phyloP scores from a whole-genome alignment of 2,797 vertebrate species.

The Pteropus rufus region DNA sequence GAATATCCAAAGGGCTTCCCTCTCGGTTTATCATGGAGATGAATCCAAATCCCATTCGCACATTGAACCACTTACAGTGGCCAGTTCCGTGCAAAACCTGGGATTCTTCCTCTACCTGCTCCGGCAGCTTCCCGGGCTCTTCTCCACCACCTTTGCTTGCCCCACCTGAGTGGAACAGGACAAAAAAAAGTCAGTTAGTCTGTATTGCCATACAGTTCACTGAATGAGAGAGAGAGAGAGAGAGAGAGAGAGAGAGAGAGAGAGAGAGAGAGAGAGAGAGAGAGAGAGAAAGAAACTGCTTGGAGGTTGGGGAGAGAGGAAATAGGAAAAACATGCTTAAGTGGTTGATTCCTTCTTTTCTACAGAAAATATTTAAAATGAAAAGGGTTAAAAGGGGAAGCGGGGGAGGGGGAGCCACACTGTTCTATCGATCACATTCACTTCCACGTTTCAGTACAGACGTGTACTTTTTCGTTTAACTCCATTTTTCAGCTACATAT shows the following conservation, averaged over 20 bases:
- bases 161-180: slow-evolving; percentile 88
- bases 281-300: background rate
- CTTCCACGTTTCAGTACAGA: slow-evolving; percentile 73
- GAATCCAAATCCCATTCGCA: slow-evolving; percentile 99
- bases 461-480: slow-evolving; percentile 79
- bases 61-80: slow-evolving; percentile 99
- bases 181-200: slow-evolving; percentile 53
- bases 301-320: background rate
- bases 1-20: slow-evolving; percentile 92
- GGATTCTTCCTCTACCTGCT: slow-evolving; percentile 89
- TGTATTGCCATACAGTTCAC: background rate
- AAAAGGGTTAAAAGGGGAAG: slow-evolving; percentile 64
- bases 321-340: background rate
- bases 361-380: slow-evolving; percentile 45
- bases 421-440: slow-evolving; percentile 42
- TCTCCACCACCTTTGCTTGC: slow-evolving; percentile 94
- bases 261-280: no score
- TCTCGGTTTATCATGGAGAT: slow-evolving; percentile 97
- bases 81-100: slow-evolving; percentile 93
- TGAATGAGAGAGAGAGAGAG: background rate
- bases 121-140: slow-evolving; percentile 90
- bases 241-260: no score
- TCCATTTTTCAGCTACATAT: slow-evolving; percentile 75
- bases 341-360: slow-evolving; percentile 20
- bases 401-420: background rate